Percentiles rank a stretch among this genome's conserved stretches.
phyloP scores from a whole-genome alignment of 2,888 invertebrate species.

The Aphidoletes aphidimyza region DNA sequence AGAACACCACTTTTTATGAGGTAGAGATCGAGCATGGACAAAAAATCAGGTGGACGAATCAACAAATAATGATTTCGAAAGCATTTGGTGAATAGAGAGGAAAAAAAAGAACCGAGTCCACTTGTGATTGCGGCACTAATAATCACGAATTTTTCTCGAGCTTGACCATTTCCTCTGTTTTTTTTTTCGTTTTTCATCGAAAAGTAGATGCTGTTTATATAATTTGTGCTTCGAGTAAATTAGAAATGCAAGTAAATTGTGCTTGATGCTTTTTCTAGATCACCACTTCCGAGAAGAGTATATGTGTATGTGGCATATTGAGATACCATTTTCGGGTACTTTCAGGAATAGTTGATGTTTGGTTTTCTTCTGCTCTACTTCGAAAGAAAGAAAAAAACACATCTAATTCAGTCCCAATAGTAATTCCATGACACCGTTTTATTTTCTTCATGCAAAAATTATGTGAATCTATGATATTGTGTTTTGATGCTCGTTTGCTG shows the following conservation, averaged over 20 bases:
- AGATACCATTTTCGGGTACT: too few relatives aligned
- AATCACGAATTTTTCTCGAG: not conserved
- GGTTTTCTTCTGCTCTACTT: not conserved
- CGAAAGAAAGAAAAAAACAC: not conserved
- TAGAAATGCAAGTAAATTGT: not conserved
- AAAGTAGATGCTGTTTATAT: too few relatives aligned
- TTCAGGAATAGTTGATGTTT: not conserved
- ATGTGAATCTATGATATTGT: conserved; percentile 32
- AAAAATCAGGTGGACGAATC: not conserved
- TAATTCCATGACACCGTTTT: not conserved
- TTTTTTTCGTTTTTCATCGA: not conserved
- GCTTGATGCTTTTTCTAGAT: too few relatives aligned
- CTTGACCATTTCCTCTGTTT: not conserved
- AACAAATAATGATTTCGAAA: not conserved
- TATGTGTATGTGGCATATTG: not conserved
- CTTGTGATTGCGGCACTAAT: not conserved
- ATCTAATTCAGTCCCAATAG: conserved; percentile 37
- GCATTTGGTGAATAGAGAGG: conserved; percentile 29
- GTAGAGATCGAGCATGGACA: not conserved
- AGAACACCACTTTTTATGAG: not conserved
- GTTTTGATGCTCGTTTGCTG: not conserved
- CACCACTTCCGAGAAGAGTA: too few relatives aligned
- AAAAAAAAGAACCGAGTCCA: not conserved
- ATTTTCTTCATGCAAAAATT: conserved; percentile 14
- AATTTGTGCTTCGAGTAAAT: not conserved